Percentiles rank a stretch among this genome's conserved stretches.
Conservation (phyloP, 2,888 invertebrate genomes). For the Rhimphoctona megacephalus region DNA sequence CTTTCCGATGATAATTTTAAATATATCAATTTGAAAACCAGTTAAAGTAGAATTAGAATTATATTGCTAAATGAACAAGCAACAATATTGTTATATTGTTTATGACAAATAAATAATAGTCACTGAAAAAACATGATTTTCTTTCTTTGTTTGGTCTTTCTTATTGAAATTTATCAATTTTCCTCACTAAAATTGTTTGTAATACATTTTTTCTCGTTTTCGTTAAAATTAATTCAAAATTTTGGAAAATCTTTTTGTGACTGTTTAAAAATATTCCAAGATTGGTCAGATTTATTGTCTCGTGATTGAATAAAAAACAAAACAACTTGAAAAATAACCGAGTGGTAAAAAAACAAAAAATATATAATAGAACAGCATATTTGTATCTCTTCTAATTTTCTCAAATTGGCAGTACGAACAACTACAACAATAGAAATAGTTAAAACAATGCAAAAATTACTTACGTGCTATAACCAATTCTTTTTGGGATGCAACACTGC, state of each 20-base stretch:
- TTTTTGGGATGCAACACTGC: constrained; percentile 90
- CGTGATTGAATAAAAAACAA: background rate
- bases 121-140: too few species aligned
- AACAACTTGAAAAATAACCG: background rate
- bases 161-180: too few species aligned
- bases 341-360: background rate
- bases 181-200: background rate
- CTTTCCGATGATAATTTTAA: too few species aligned
- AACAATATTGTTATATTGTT: too few species aligned
- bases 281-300: background rate
- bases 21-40: too few species aligned
- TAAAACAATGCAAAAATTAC: constrained; percentile 76
- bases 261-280: background rate
- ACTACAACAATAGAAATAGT: background rate
- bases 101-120: too few species aligned
- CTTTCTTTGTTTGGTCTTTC: too few species aligned
- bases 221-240: background rate
- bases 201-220: background rate
- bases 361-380: background rate
- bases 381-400: background rate
- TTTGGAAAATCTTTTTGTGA: background rate
- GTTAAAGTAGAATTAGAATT: too few species aligned
- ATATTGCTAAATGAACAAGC: too few species aligned
- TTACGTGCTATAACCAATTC: constrained; percentile 93
- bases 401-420: background rate